Evolutionary conservation across 92 coral and sea anemone species (phyloP).

Genomic region (Phenganax subtilis): DNA sequence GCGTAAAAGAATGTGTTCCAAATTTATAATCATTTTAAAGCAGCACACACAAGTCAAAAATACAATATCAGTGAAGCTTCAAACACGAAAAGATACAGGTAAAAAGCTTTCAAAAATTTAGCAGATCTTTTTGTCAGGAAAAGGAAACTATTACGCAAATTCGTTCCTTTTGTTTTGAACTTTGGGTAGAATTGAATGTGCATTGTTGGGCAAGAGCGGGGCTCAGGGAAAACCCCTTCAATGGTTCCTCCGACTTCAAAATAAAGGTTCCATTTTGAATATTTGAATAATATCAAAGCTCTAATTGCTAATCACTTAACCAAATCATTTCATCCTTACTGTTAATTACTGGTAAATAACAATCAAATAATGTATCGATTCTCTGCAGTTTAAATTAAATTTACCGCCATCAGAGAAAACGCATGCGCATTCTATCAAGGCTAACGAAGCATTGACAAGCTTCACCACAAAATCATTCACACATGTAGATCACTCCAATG

Average conservation of each 20-base stretch:
- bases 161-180: not conserved
- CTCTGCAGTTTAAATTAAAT: not conserved
- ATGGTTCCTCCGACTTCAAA: constrained; percentile 4
- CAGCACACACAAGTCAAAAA: not conserved
- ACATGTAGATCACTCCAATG: no score
- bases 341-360: not conserved
- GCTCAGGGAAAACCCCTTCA: constrained; percentile 28
- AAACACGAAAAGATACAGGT: not conserved
- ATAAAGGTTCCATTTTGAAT: not conserved
- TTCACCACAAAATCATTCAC: no score
- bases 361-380: not conserved
- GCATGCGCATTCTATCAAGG: not conserved
- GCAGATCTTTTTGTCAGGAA: not conserved
- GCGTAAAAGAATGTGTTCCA: not conserved
- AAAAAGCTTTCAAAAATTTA: not conserved
- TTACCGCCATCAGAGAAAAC: not conserved
- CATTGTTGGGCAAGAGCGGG: not conserved
- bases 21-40: not conserved
- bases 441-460: no score
- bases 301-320: not conserved
- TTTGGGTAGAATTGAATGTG: not conserved
- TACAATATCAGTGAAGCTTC: not conserved
- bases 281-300: not conserved
- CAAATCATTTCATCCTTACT: not conserved
- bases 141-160: not conserved